Percentiles rank a stretch among this genome's conserved stretches.
Evolutionary conservation across 2,888 invertebrate genomes (phyloP).

Genomic region (Hypercompe scribonia): DNA sequence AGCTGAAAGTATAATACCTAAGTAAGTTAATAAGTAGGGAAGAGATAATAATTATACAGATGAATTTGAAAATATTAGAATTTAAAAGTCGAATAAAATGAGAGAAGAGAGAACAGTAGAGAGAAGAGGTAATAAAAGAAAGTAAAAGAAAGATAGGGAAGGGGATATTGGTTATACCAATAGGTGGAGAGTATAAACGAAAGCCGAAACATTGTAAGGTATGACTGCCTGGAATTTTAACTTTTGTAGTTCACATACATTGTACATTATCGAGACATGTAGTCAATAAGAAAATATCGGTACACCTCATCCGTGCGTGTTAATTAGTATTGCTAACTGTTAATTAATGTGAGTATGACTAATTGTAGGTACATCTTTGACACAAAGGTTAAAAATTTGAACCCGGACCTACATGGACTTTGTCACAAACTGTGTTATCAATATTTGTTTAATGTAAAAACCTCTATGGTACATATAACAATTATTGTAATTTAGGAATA

Average conservation of each 20-base stretch:
- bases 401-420: slow-evolving; percentile 44
- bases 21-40: too few species aligned
- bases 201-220: not conserved
- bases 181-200: not conserved
- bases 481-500: not conserved
- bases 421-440: not conserved
- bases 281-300: not conserved
- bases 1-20: too few species aligned
- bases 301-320: not conserved
- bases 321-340: not conserved
- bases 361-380: slow-evolving; percentile 7
- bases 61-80: too few species aligned
- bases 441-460: not conserved
- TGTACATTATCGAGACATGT: not conserved
- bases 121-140: too few species aligned
- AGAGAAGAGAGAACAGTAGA: too few species aligned
- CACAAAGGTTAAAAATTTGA: slow-evolving; percentile 49
- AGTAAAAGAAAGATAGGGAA: too few species aligned
- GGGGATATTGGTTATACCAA: not conserved
- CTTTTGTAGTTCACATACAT: not conserved
- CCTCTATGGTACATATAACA: not conserved
- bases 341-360: not conserved
- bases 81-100: too few species aligned
- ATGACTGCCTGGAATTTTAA: not conserved
- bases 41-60: too few species aligned